These are phyloP conservation scores for Scylla paramamosain DNA, from an alignment of 1,140 invertebrate genomes.

Conservation along the genomic window DNA sequence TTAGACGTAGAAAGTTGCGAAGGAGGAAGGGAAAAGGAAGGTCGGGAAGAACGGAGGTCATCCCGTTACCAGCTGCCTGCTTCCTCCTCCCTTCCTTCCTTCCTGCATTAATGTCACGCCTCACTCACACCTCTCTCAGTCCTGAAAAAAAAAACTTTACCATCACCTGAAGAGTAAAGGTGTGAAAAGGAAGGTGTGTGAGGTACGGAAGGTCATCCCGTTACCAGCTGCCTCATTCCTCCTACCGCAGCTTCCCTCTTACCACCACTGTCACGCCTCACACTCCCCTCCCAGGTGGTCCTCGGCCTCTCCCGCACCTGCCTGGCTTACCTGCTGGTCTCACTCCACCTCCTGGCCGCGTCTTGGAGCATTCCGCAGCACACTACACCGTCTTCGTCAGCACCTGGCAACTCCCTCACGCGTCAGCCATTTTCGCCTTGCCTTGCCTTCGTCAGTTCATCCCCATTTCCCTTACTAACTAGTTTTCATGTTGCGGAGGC, in stretches of 20 bases:
- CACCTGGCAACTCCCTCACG: constrained; percentile 8
- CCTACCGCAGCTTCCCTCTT: background rate
- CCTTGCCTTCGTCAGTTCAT: constrained; percentile 54
- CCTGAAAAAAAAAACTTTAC: too few species aligned
- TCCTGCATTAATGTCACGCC: background rate
- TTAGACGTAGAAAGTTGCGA: too few species aligned
- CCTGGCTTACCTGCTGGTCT: constrained; percentile 67
- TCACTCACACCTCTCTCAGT: background rate
- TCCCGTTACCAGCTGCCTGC: constrained; percentile 30
- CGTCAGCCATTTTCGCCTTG: constrained; percentile 70
- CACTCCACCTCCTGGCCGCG: constrained; percentile 72
- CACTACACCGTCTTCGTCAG: background rate
- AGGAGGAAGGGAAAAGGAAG: too few species aligned
- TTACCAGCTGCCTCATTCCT: background rate
- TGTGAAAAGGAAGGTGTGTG: too few species aligned
- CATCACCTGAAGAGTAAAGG: too few species aligned
- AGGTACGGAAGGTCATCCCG: too few species aligned
- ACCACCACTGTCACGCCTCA: background rate
- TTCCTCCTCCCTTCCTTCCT: background rate
- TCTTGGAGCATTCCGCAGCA: constrained; percentile 71
- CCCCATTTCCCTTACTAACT: constrained; percentile 55
- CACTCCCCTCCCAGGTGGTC: background rate
- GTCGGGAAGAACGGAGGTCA: background rate
- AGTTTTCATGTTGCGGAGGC: constrained; percentile 63
- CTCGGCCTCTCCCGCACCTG: background rate